Evolutionary conservation across 1,140 invertebrate genomes (phyloP).

Genomic region (Cydia splendana): DNA sequence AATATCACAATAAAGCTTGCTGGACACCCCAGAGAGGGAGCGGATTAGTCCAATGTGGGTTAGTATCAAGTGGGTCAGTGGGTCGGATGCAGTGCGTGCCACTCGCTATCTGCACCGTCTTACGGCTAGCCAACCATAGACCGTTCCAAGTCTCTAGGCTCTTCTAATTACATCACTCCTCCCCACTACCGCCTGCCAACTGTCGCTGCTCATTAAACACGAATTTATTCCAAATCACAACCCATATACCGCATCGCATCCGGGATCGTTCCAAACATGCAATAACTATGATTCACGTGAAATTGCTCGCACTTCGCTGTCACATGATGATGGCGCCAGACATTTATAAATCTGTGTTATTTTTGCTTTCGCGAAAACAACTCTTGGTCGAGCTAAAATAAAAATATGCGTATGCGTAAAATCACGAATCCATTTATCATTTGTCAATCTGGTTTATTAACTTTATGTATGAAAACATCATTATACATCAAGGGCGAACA

Average conservation of each 20-base stretch:
- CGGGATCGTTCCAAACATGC: conserved; percentile 16
- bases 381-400: background rate
- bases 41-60: conserved; percentile 34
- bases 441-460: background rate
- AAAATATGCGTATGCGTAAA: background rate
- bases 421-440: conserved; percentile 8
- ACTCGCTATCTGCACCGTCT: conserved; percentile 19
- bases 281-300: conserved; percentile 20
- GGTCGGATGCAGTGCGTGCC: conserved; percentile 34
- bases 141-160: conserved; percentile 1
- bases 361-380: conserved; percentile 17
- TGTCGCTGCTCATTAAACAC: conserved; percentile 11
- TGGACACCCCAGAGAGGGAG: conserved; percentile 19
- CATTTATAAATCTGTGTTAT: conserved; percentile 26
- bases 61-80: conserved; percentile 37
- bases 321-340: conserved; percentile 12
- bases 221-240: conserved; percentile 16
- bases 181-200: conserved; percentile 13
- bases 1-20: background rate
- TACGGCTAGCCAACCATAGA: conserved; percentile 11
- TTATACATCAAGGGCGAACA: conserved; percentile 36
- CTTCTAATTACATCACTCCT: conserved; percentile 7
- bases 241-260: background rate
- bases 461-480: conserved; percentile 29
- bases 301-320: background rate